Evolutionary conservation across 2,797 vertebrate species (phyloP).

Genomic region (Carapus acus): DNA sequence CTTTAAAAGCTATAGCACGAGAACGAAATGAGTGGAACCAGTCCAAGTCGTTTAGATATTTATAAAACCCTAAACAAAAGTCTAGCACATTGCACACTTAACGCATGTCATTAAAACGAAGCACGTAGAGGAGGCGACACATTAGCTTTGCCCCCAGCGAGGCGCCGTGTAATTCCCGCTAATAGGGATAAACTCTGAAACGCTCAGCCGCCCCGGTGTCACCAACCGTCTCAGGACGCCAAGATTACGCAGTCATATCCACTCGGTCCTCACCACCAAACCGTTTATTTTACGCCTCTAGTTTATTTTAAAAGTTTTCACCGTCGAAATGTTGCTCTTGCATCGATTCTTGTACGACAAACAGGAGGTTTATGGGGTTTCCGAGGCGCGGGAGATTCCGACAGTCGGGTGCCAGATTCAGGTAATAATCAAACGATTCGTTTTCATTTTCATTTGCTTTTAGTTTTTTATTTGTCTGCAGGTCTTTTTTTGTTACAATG

Average conservation of each 20-base stretch:
- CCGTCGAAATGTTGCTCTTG: conserved; percentile 11
- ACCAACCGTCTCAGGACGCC: conserved; percentile 19
- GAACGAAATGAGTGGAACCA: too few species aligned
- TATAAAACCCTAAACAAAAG: too few species aligned
- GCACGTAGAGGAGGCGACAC: conserved; percentile 1
- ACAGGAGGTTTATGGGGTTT: conserved; percentile 33
- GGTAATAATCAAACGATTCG: conserved; percentile 32
- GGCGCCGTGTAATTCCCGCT: conserved; percentile 68
- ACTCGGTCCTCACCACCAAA: conserved; percentile 27
- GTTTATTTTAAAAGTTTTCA: neutral
- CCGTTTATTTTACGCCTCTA: conserved; percentile 22
- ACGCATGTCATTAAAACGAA: too few species aligned
- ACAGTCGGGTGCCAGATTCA: conserved; percentile 35
- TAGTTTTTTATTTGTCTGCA: too few species aligned
- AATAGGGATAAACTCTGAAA: conserved; percentile 74
- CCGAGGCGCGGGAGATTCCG: conserved; percentile 29
- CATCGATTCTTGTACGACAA: neutral
- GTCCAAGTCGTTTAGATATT: neutral
- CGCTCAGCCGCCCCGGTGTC: conserved; percentile 36
- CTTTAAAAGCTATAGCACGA: too few species aligned
- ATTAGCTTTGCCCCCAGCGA: conserved; percentile 27
- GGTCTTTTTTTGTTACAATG: too few species aligned
- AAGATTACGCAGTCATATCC: conserved; percentile 36
- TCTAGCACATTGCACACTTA: too few species aligned
- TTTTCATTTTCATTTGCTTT: too few species aligned